These are phyloP conservation scores for Cryptus viduatorius DNA, from an alignment of 2,888 invertebrate genomes.

Conservation along the genomic window DNA sequence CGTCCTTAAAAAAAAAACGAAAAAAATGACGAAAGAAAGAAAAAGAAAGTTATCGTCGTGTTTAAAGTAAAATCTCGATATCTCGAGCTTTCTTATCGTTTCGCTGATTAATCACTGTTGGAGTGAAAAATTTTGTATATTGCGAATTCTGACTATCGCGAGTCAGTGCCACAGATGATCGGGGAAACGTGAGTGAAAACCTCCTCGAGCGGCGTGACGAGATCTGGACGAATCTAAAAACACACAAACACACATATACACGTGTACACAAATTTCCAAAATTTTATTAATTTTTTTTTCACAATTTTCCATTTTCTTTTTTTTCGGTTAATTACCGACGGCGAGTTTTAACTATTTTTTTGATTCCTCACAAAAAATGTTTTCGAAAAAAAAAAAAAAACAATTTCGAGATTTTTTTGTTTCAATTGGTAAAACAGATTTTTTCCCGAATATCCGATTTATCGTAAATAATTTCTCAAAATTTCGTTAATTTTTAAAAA, in stretches of 20 bases:
- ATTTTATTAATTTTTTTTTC: not conserved
- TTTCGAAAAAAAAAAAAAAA: not conserved
- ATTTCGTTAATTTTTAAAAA: constrained; percentile 26
- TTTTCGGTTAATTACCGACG: not conserved
- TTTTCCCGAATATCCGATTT: constrained; percentile 8
- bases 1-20: constrained; percentile 27
- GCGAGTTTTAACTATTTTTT: not conserved
- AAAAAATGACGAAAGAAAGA: constrained; percentile 21
- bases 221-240: constrained; percentile 45
- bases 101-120: constrained; percentile 36
- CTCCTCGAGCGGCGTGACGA: constrained; percentile 59
- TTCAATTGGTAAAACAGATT: not conserved
- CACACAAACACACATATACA: constrained; percentile 20
- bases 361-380: not conserved
- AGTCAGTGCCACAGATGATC: not conserved
- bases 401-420: not conserved
- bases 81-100: constrained; percentile 50
- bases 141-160: constrained; percentile 21
- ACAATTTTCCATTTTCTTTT: not conserved
- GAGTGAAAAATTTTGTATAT: constrained; percentile 6
- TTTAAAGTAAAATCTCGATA: constrained; percentile 49
- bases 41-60: constrained; percentile 29
- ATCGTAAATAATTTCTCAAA: not conserved
- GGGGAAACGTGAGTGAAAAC: constrained; percentile 30
- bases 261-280: constrained; percentile 1